Base-by-base conservation (phyloP, 1,140 invertebrate genomes). In the Heliconius melpomene region DNA sequence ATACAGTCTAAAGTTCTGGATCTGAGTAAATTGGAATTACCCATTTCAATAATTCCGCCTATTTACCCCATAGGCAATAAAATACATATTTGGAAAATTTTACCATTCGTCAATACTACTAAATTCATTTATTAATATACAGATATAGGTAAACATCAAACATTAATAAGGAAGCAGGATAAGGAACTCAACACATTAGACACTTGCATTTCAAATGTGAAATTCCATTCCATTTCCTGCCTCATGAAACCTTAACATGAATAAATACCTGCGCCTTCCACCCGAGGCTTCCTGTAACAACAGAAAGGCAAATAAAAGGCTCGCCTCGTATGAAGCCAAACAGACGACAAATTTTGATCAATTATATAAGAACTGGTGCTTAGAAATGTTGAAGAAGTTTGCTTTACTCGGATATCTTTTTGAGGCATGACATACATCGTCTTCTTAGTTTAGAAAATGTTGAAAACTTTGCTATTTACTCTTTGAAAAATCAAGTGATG, bases 261-360 rank as follows among this genome's bases (percentile, higher is more conserved):
- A 66, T 66, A 66, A 66, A 29, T 66, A 66, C 26, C 26, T 66
- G 23, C 60, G 26, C 60, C 13, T 66, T 66, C 26, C 60, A 66
- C 40, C 40, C 40, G 40, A 66, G 26, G 23, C 60, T 13, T 66
- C 26, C 60, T 29, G 26, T 66, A 29, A 66, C 60, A 66, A 66
- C 60, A 66, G 60, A 66, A 16, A 66, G 60, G 60, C 60, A 66
- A 66, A 66, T 66, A 66, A 66, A 66, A 29, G 60, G 23, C 13
- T 26, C 60, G 9, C 60, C 13, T 13, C 23, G 60, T 20, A 52
- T 52, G 18, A 66, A 66, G 60, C 54, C 54, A 23, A 57, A 57
- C 54, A 66, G 26, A 66, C 60, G 60, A 66, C 60, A 66, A 66
- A 66, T 66, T 66, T 66, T 66, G 2, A 66, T 66, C 26, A 66